Evolutionary conservation across 2,797 vertebrate genomes (phyloP), one percentile per base, ranked within the genome.

Genomic region (Oceanodroma leucorhoa): DNA sequence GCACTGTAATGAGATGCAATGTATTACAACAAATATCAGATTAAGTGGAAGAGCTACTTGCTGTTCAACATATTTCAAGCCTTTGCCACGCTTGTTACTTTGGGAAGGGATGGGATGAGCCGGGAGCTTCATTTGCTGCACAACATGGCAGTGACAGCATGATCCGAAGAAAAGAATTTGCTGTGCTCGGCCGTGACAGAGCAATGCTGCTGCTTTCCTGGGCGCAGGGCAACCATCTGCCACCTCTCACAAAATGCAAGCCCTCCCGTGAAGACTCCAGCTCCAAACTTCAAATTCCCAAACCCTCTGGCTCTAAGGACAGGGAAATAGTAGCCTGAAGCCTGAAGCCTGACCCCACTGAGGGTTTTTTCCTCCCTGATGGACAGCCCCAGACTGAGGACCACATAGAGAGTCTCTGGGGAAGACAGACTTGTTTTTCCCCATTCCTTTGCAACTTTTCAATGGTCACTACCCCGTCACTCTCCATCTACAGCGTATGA

Each of bases 381-480:
- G 23, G 18, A 40, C 7, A 55, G 43, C 6, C 48, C 29, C 48
- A 51, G 14, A 66, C 43, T 30, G 19, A 60, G 50, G 24, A 71
- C 16, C 34, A 51, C 7, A 34, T 2, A 51, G 12, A 9, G 17
- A 69, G 17, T 32, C 30, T 43, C 41, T 60, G 19, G 13, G 20
- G 8, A 69, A 79, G 19, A 24, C 14, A 76, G 23, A 62, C 4
- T 61, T 86, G 8, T 0, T 34, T 88, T 53, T 71, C 34, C 26
- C 36, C 36, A 29, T n/a, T 78, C 46, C 69, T 40, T 53, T n/a
- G 19, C 27, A 45, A 0, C 40, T 45, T 92, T 72, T 22, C 65
- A 13, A 38, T 0, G 0, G 29, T 54, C 16, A 19, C 34, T 60
- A 12, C 57, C 14, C 19, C 2, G 1, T 53, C 51, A 13, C 11